Base-by-base conservation (phyloP, 2,797 vertebrate species). In the Tauraco hartlaubi region DNA sequence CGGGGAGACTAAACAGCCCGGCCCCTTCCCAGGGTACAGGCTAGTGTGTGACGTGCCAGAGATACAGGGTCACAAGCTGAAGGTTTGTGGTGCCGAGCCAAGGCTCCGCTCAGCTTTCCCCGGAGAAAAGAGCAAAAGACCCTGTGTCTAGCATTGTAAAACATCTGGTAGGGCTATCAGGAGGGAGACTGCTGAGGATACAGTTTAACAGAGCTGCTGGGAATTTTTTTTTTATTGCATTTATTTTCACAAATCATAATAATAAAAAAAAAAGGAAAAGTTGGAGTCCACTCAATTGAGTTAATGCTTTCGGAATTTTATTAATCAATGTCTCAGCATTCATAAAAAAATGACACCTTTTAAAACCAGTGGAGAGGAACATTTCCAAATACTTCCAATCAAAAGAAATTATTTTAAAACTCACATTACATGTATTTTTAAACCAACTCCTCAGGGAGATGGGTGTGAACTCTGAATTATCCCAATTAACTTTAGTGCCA, bases 281-380 rank as follows among this genome's bases (percentile, higher is more conserved):
- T 94, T 97, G 97, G 97, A 98, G 85, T 96, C 76, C 84, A 69
- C 92, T 96, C 97, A 97, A 95, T 97, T 97, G 97, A 98, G 97
- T 97, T 98, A 98, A 98, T 98, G 96, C 90, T 91, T 97, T 98
- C 13, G 76, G 97, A 98, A 98, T 98, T 98, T 98, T 98, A 98
- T 98, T 98, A 98, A 98, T 98, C 97, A 98, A 95, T 13, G 21
- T 97, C 97, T 98, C 97, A 96, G 94, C 94, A 92, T 98, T 97
- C 95, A 94, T 97, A 96, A 98, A 98, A 97, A 96, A 98, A 97
- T 96, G 91, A 96, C 97, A 97, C 97, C 96, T 97, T 97, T 98
- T 98, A 98, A 98, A 98, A 98, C 74, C 75, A 88, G 94, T 75
- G 91, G 95, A 94, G 96, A 97, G 92, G 95, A 98, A 97, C 88